phyloP scores from a whole-genome alignment of 2,797 vertebrate species.

The Periparus ater region DNA sequence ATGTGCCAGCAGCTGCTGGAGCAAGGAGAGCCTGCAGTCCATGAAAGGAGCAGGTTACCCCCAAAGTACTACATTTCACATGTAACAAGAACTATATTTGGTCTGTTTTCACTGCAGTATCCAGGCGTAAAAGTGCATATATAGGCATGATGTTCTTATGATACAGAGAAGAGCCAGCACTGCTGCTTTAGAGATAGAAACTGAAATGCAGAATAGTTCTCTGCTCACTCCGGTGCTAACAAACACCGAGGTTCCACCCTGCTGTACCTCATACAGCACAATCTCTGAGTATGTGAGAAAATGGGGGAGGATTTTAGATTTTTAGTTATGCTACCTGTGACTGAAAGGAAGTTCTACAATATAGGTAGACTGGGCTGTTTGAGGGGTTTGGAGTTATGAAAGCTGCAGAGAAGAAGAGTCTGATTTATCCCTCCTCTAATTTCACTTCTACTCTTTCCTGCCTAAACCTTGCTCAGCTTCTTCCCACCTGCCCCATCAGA shows the following conservation, averaged over 20 bases:
- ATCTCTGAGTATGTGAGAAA: background rate
- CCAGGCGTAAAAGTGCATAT: background rate
- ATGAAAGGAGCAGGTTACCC: background rate
- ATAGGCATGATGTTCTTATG: background rate
- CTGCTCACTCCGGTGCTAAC: background rate
- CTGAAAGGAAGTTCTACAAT: background rate
- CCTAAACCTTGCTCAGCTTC: background rate
- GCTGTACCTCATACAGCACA: background rate
- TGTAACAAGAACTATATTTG: accelerated
- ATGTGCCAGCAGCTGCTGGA: background rate
- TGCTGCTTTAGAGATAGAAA: background rate
- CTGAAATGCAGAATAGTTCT: background rate
- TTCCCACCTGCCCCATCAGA: background rate
- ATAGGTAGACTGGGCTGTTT: background rate
- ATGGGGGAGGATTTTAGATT: background rate
- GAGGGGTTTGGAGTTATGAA: background rate
- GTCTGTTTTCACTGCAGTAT: background rate
- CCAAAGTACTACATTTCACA: background rate
- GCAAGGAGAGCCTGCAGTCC: background rate
- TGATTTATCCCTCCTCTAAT: background rate
- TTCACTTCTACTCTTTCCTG: background rate
- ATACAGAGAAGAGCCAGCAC: background rate
- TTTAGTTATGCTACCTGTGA: background rate
- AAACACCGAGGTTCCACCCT: background rate
- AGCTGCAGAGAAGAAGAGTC: background rate